A percentile compares a stretch with the other conserved stretches of the same genome.
phyloP scores from a whole-genome alignment of 1,140 invertebrate species.

The Lasioglossum baleicum region DNA sequence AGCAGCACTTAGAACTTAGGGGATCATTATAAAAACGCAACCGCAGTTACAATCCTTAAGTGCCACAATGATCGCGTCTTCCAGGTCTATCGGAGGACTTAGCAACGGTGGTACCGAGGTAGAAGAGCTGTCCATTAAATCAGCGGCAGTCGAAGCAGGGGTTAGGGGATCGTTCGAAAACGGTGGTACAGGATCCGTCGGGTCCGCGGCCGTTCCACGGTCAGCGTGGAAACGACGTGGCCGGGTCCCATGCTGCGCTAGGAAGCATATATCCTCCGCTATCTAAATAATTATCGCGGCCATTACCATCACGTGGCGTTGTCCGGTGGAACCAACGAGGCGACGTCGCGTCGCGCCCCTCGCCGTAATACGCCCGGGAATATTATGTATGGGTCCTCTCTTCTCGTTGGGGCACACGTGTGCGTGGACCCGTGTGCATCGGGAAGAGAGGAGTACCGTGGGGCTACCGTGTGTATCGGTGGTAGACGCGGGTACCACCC shows the following conservation, averaged over 20 bases:
- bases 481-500: constrained; percentile 18
- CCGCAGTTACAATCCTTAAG: too few species aligned
- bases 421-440: constrained; percentile 22
- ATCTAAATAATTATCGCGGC: constrained; percentile 78
- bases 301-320: constrained; percentile 77
- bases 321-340: constrained; percentile 71
- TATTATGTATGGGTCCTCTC: constrained; percentile 66
- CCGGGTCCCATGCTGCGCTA: constrained; percentile 75
- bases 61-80: too few species aligned
- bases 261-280: constrained; percentile 77
- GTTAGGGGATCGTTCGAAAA: constrained; percentile 37
- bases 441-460: constrained; percentile 1
- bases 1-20: too few species aligned
- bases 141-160: not conserved
- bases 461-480: constrained; percentile 48
- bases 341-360: constrained; percentile 59
- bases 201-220: constrained; percentile 44
- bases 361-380: constrained; percentile 61
- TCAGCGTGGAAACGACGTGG: constrained; percentile 69
- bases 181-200: constrained; percentile 28
- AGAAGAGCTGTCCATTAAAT: too few species aligned
- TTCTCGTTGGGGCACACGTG: constrained; percentile 1
- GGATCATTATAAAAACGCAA: too few species aligned
- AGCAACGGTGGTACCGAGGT: too few species aligned
- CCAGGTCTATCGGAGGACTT: too few species aligned